These are phyloP conservation scores for Yponomeuta malinellus DNA, from an alignment of 2,888 invertebrate genomes.

Conservation along the genomic window DNA sequence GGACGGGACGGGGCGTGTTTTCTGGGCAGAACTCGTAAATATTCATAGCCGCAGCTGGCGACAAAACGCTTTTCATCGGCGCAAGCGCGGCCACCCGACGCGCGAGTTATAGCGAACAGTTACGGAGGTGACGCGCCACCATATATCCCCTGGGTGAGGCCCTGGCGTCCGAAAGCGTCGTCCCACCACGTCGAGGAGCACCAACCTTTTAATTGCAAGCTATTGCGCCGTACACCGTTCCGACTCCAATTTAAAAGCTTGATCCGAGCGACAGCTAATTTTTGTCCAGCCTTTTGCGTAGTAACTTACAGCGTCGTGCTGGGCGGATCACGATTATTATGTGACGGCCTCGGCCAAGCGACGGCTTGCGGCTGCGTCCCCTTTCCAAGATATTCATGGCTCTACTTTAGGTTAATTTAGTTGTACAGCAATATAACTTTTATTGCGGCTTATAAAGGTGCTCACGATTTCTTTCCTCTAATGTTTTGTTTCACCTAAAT, in stretches of 20 bases:
- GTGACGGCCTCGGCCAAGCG: conserved; percentile 28
- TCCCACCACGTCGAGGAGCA: conserved; percentile 22
- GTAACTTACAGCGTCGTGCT: conserved; percentile 59
- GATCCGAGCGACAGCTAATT: conserved; percentile 41
- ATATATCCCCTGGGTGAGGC: conserved; percentile 28
- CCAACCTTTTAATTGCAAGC: conserved; percentile 38
- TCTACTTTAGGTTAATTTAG: conserved; percentile 26
- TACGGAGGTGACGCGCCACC: conserved; percentile 40
- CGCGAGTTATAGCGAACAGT: conserved; percentile 51
- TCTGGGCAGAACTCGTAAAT: conserved; percentile 49
- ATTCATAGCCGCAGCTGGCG: conserved; percentile 57
- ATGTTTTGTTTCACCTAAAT: conserved; percentile 19
- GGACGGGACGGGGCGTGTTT: conserved; percentile 41
- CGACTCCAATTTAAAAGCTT: conserved; percentile 18
- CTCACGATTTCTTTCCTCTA: conserved; percentile 32
- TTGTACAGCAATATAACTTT: conserved; percentile 35
- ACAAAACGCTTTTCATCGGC: conserved; percentile 59
- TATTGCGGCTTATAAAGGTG: conserved; percentile 37
- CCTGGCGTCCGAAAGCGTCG: conserved; percentile 7
- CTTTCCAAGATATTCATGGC: conserved; percentile 45
- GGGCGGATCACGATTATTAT: conserved; percentile 58
- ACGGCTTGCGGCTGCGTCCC: conserved; percentile 38
- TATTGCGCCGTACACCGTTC: conserved; percentile 35
- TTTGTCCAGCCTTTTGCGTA: conserved; percentile 54
- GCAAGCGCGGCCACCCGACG: conserved; percentile 54